phyloP scores from a whole-genome alignment of 2,113 vertebrate genomes.

The Leptobrachium leishanense region DNA sequence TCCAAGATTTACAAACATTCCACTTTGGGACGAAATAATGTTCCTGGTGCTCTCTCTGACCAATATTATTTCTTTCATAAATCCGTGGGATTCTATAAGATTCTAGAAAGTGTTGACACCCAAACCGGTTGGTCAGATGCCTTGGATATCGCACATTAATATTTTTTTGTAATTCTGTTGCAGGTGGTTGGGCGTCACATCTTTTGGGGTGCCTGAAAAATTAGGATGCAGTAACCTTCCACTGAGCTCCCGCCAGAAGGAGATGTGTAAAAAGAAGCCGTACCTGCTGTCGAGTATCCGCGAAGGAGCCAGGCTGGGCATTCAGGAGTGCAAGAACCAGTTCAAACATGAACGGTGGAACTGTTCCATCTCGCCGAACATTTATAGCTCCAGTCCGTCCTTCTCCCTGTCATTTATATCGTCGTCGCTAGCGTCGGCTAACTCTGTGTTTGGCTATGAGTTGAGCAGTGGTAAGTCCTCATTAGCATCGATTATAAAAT shows the following conservation, averaged over 20 bases:
- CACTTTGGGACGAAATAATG: too few relatives aligned
- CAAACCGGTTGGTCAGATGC: too few relatives aligned
- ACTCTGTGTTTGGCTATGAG: conserved; percentile 75
- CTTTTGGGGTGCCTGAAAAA: conserved; percentile 74
- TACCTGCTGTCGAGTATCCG: conserved; percentile 76
- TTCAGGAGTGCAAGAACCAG: conserved; percentile 85
- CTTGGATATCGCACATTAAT: too few relatives aligned
- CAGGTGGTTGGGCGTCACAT: conserved; percentile 88
- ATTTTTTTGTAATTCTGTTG: conserved; percentile 32
- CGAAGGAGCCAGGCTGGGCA: conserved; percentile 83
- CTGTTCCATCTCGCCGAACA: conserved; percentile 67
- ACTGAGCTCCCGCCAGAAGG: conserved; percentile 78
- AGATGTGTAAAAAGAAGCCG: conserved; percentile 81
- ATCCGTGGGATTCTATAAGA: too few relatives aligned
- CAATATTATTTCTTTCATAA: too few relatives aligned
- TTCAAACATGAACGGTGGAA: conserved; percentile 93
- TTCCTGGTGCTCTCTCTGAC: too few relatives aligned
- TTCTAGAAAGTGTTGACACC: too few relatives aligned
- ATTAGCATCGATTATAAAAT: neutral
- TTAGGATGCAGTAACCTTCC: conserved; percentile 74
- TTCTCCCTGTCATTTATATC: conserved; percentile 38
- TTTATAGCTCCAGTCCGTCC: conserved; percentile 48
- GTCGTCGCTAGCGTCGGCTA: conserved; percentile 45
- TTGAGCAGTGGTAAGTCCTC: conserved; percentile 81
- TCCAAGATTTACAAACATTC: too few relatives aligned